Evolutionary conservation across 2,113 vertebrate genomes (phyloP).

Genomic region (Strigops habroptila): DNA sequence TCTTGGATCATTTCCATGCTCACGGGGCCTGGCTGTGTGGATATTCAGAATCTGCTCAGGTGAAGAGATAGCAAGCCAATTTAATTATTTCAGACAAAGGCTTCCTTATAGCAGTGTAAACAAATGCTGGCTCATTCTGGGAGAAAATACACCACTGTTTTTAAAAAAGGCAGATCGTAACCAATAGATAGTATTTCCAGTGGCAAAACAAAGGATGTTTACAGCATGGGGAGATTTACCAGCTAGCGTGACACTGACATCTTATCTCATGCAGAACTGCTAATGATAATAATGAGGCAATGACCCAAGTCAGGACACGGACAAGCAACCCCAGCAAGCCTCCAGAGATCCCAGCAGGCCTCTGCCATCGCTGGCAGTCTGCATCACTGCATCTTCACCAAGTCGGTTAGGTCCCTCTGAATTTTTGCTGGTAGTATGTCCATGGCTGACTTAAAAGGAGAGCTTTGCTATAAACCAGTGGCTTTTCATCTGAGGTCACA

Average conservation of each 20-base stretch:
- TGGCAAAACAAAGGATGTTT: background rate
- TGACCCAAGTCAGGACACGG: background rate
- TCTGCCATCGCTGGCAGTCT: background rate
- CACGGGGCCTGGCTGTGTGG: background rate
- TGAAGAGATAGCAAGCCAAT: background rate
- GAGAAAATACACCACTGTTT: background rate
- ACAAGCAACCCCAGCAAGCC: background rate
- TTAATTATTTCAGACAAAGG: background rate
- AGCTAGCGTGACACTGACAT: background rate
- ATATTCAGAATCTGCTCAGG: background rate
- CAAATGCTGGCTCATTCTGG: background rate
- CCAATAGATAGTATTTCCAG: background rate
- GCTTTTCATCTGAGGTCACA: background rate
- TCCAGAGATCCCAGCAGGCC: background rate
- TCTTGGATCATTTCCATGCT: conserved; percentile 1
- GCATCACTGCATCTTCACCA: background rate
- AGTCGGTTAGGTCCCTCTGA: background rate
- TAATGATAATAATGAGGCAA: background rate
- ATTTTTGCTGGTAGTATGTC: background rate
- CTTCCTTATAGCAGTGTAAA: background rate
- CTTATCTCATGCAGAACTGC: conserved; percentile 1
- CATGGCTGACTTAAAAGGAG: background rate
- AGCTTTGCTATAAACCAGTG: background rate
- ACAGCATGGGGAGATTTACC: background rate
- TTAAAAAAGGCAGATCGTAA: background rate